These are phyloP conservation scores for Betta splendens DNA, from an alignment of 2,797 vertebrate genomes.

Conservation along the genomic window DNA sequence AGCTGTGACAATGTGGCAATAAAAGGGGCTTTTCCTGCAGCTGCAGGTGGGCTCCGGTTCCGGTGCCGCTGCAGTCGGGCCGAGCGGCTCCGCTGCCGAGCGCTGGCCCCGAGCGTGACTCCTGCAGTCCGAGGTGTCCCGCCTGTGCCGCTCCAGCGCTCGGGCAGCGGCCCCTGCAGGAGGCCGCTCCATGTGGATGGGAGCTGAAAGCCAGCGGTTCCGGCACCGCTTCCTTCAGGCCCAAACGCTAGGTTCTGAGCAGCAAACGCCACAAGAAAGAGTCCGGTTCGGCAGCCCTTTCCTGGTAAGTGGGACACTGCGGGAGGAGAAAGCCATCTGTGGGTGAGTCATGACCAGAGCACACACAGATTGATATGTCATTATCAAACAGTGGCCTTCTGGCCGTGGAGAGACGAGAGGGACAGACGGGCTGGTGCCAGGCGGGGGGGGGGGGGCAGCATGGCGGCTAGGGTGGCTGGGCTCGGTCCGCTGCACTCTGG, in stretches of 20 bases:
- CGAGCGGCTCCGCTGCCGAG: slow-evolving; percentile 46
- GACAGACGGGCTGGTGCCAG: slow-evolving; percentile 30
- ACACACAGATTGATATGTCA: slow-evolving; percentile 75
- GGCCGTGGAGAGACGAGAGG: slow-evolving; percentile 43
- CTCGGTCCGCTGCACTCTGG: no score
- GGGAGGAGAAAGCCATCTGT: slow-evolving; percentile 66
- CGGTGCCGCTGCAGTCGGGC: slow-evolving; percentile 34
- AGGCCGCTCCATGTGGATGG: slow-evolving; percentile 35
- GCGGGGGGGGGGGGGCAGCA: slow-evolving; percentile 45
- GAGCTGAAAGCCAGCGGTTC: no score
- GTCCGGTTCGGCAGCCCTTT: slow-evolving; percentile 62
- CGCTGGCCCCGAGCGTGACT: slow-evolving; percentile 47
- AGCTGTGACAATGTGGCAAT: slow-evolving; percentile 28
- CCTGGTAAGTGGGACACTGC: slow-evolving; percentile 73
- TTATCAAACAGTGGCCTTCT: slow-evolving; percentile 73
- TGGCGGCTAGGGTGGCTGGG: slow-evolving; percentile 31
- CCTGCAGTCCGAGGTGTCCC: slow-evolving; percentile 36
- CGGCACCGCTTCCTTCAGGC: slow-evolving; percentile 8
- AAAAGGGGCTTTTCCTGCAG: slow-evolving; percentile 29
- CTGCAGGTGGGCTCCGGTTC: slow-evolving; percentile 43
- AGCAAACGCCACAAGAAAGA: slow-evolving; percentile 55
- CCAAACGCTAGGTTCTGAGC: slow-evolving; percentile 55
- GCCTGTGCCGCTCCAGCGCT: slow-evolving; percentile 21
- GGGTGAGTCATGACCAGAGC: slow-evolving; percentile 77
- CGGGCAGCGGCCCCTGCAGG: slow-evolving; percentile 34